Evolutionary conservation across 2,113 vertebrate species (phyloP).

Genomic region (Paramisgurnus dabryanus): DNA sequence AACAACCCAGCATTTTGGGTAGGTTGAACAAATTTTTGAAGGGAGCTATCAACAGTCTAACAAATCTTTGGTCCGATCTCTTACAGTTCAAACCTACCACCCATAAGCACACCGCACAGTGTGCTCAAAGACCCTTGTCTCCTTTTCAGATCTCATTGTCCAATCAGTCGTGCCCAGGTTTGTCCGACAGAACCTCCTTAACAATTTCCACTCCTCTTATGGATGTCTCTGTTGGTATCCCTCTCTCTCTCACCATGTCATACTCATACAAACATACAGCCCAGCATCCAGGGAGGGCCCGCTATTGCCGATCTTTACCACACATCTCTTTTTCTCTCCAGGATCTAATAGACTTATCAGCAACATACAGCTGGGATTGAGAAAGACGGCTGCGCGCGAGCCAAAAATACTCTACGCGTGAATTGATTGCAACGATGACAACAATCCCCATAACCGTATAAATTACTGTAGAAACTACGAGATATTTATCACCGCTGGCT

Average conservation of each 20-base stretch:
- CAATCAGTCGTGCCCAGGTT: conserved; percentile 65
- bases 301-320: conserved; percentile 35
- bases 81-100: conserved; percentile 11
- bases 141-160: conserved; percentile 69
- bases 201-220: conserved; percentile 79
- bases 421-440: conserved; percentile 55
- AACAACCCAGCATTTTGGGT: too few relatives aligned
- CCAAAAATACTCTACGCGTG: conserved; percentile 45
- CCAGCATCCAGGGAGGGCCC: conserved; percentile 51
- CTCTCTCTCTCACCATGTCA: conserved; percentile 17
- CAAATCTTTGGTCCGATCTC: not conserved
- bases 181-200: conserved; percentile 62
- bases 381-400: conserved; percentile 39
- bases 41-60: not conserved
- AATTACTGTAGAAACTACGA: conserved; percentile 51
- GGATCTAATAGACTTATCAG: conserved; percentile 54
- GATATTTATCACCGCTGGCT: conserved; percentile 49
- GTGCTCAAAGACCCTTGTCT: conserved; percentile 46
- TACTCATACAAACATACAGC: conserved; percentile 17
- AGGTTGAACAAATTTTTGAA: too few relatives aligned
- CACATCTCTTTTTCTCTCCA: conserved; percentile 18
- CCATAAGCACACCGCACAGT: conserved; percentile 28
- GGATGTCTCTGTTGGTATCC: conserved; percentile 58
- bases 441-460: conserved; percentile 55
- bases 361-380: conserved; percentile 36